phyloP scores from a whole-genome alignment of 2,888 invertebrate species.

The Campaea margaritaria region DNA sequence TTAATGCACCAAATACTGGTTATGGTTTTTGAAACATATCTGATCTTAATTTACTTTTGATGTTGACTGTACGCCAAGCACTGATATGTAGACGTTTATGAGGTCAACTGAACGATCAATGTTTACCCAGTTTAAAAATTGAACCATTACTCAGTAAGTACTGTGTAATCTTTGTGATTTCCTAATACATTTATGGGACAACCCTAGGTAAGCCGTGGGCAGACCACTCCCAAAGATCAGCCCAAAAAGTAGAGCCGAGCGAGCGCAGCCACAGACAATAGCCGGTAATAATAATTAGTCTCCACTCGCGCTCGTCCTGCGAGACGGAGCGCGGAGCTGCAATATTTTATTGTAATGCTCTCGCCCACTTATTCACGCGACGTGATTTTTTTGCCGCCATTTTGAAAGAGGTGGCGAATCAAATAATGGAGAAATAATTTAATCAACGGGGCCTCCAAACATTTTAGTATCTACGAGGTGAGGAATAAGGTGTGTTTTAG shows the following conservation, averaged over 20 bases:
- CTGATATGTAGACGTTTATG: no score
- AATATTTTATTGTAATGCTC: constrained; percentile 34
- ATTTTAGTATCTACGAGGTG: constrained; percentile 56
- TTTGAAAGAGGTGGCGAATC: constrained; percentile 83
- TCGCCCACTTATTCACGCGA: constrained; percentile 45
- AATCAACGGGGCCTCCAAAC: constrained; percentile 60
- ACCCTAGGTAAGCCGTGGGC: not conserved
- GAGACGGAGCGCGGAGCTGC: constrained; percentile 34
- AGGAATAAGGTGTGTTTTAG: constrained; percentile 64
- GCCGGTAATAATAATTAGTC: constrained; percentile 19
- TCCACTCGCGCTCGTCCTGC: constrained; percentile 5
- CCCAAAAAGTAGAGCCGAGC: not conserved
- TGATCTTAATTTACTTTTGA: no score
- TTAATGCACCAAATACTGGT: no score
- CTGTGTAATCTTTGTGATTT: no score
- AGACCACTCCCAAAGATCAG: not conserved
- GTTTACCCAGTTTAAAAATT: no score
- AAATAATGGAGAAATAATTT: constrained; percentile 83
- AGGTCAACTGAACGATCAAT: no score
- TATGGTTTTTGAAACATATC: no score
- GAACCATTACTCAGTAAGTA: no score
- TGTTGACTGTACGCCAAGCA: no score
- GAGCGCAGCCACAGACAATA: not conserved
- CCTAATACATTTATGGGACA: no score
- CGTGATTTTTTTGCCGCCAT: constrained; percentile 74